Percentiles rank a stretch among this genome's conserved stretches.
Conservation (phyloP, 2,888 invertebrate species). For the Meta bourneti region DNA sequence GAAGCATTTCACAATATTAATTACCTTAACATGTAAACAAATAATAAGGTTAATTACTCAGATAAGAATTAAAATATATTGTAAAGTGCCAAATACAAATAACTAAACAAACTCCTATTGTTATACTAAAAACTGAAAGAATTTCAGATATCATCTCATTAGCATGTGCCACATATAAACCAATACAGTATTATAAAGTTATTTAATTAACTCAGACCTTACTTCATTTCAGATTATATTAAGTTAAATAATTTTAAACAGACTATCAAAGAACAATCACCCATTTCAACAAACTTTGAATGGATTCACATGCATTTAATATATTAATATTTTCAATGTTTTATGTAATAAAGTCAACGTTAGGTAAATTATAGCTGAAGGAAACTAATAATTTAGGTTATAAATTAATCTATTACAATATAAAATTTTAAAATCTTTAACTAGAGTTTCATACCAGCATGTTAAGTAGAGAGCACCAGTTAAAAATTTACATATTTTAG, state of each 20-base stretch:
- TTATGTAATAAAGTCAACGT: no score
- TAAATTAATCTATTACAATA: no score
- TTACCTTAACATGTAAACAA: background rate
- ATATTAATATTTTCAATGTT: background rate
- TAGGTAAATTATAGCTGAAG: no score
- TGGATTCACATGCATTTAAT: background rate
- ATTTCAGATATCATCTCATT: background rate
- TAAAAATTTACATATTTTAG: no score
- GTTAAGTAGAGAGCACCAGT: no score
- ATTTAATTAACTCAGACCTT: background rate
- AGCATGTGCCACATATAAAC: background rate
- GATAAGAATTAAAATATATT: background rate
- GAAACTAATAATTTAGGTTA: no score
- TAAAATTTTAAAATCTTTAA: no score
- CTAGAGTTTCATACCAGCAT: no score
- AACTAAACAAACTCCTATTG: background rate
- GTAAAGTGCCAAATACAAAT: background rate
- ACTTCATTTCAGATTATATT: no score
- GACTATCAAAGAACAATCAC: background rate
- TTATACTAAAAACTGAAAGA: background rate
- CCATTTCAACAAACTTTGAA: background rate
- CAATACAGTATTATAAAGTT: background rate
- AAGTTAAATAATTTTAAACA: no score
- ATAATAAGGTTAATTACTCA: background rate
- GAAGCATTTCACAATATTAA: no score